Evolutionary conservation across 2,888 invertebrate species (phyloP).

Genomic region (Melanostoma scalare): DNA sequence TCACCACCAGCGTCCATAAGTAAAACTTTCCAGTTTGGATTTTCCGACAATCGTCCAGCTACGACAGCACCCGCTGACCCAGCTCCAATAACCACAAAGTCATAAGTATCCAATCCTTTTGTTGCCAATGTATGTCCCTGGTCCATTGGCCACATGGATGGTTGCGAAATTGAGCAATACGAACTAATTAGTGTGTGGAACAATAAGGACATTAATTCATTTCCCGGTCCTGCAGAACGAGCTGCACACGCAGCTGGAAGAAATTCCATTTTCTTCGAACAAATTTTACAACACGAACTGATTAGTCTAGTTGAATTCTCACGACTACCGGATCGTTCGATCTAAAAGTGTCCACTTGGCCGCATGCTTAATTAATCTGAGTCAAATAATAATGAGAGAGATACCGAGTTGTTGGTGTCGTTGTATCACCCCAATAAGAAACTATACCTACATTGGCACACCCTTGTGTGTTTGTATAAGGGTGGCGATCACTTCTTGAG

Average conservation of each 20-base stretch:
- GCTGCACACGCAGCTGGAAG: constrained; percentile 79
- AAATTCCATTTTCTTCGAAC: constrained; percentile 80
- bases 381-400: constrained; percentile 5
- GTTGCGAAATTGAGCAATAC: constrained; percentile 84
- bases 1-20: constrained; percentile 91
- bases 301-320: background rate
- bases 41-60: constrained; percentile 87
- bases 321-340: constrained; percentile 7
- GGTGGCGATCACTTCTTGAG: background rate
- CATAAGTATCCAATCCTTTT: constrained; percentile 80
- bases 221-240: constrained; percentile 80
- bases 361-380: constrained; percentile 8
- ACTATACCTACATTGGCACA: constrained; percentile 4
- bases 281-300: constrained; percentile 81
- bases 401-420: background rate
- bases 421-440: constrained; percentile 8
- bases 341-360: background rate
- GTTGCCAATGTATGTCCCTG: constrained; percentile 77
- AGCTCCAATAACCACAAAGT: constrained; percentile 85
- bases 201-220: constrained; percentile 84
- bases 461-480: constrained; percentile 5
- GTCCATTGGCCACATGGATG: constrained; percentile 84
- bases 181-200: constrained; percentile 85
- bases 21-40: constrained; percentile 88
- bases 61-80: constrained; percentile 86